phyloP scores from a whole-genome alignment of 2,797 vertebrate genomes.

The Acrocephalus scirpaceus region DNA sequence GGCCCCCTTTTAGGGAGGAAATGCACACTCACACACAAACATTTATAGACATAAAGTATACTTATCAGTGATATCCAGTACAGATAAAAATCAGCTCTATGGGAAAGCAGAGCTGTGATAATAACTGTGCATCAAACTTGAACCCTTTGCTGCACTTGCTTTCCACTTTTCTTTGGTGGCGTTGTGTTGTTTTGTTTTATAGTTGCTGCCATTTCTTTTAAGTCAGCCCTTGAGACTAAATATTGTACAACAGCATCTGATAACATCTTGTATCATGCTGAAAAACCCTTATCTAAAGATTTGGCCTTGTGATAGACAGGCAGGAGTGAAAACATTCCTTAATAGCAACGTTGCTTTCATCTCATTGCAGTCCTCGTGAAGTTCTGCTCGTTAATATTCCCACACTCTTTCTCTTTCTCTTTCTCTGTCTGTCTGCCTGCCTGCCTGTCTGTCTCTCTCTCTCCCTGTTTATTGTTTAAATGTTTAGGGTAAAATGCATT shows the following conservation, averaged over 20 bases:
- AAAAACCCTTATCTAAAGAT: constrained; percentile 86
- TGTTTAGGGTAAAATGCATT: constrained; percentile 50
- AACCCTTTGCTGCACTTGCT: neutral
- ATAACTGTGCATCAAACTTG: constrained; percentile 49
- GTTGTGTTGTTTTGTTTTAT: constrained; percentile 71
- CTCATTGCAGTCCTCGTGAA: constrained; percentile 35
- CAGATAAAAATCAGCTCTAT: constrained; percentile 68
- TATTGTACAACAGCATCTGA: constrained; percentile 82
- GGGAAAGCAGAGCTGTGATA: constrained; percentile 51
- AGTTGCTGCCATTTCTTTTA: constrained; percentile 84
- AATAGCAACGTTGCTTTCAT: constrained; percentile 62
- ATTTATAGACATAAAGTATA: neutral
- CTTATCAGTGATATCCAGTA: constrained; percentile 71
- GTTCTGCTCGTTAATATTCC: constrained; percentile 67
- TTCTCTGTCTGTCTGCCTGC: no score
- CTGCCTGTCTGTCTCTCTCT: neutral
- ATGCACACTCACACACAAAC: neutral
- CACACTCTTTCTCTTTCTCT: neutral
- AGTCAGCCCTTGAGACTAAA: constrained; percentile 83
- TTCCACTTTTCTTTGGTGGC: constrained; percentile 48
- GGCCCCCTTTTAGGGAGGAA: constrained; percentile 3
- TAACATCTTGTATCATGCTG: constrained; percentile 85
- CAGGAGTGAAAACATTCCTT: constrained; percentile 79
- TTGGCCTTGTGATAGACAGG: constrained; percentile 77
- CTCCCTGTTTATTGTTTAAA: constrained; percentile 61